Evolutionary conservation across 2,888 invertebrate species (phyloP).

Genomic region (Frankliniella fusca): DNA sequence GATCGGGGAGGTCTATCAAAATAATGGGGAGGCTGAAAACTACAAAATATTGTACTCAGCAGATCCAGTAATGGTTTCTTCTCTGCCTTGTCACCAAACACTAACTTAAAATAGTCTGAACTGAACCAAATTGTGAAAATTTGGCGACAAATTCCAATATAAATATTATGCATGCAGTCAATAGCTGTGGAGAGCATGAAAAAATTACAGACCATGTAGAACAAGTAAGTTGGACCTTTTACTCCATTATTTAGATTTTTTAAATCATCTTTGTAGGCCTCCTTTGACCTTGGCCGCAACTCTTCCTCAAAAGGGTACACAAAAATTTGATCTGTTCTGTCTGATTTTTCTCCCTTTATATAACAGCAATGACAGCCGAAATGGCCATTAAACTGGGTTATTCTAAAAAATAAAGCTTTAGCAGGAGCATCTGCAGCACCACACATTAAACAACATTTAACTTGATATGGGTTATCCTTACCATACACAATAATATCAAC

Average conservation of each 20-base stretch:
- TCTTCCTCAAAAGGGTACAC: not conserved
- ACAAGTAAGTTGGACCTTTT: not conserved
- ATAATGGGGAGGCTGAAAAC: slow-evolving; percentile 33
- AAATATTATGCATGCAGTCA: not conserved
- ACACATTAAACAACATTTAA: not conserved
- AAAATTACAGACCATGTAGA: not conserved
- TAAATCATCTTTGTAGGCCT: not conserved
- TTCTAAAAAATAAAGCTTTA: slow-evolving; percentile 28
- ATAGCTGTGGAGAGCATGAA: not conserved
- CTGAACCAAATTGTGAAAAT: slow-evolving; percentile 35
- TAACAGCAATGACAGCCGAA: slow-evolving; percentile 36
- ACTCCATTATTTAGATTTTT: slow-evolving; percentile 21
- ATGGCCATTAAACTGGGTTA: not conserved
- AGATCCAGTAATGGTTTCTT: slow-evolving; percentile 33
- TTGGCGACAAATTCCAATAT: slow-evolving; percentile 35
- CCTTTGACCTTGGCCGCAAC: not conserved
- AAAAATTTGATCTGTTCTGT: not conserved
- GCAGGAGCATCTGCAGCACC: slow-evolving; percentile 36
- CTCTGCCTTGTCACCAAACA: slow-evolving; percentile 32
- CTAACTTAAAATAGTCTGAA: slow-evolving; percentile 23
- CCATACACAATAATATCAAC: not conserved
- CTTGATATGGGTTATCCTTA: not conserved
- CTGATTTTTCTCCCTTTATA: not conserved
- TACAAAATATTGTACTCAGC: slow-evolving; percentile 32
- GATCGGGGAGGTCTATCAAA: slow-evolving; percentile 32